These are phyloP conservation scores for Mythimna loreyi DNA, from an alignment of 2,888 invertebrate genomes.

Conservation along the genomic window DNA sequence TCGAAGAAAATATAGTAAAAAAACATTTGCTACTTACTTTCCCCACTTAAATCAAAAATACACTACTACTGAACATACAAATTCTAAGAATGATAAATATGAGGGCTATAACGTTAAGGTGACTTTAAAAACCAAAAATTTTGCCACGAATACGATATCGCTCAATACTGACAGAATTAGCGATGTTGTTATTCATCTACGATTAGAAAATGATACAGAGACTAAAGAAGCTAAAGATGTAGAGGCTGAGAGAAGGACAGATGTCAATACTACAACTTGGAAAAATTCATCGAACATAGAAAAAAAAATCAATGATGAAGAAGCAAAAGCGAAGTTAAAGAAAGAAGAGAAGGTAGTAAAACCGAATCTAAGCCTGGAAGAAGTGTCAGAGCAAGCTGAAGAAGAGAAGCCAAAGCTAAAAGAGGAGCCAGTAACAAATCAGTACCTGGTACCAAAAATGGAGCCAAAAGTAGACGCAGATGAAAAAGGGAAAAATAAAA, in stretches of 20 bases:
- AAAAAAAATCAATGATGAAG: background rate
- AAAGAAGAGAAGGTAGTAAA: background rate
- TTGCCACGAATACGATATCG: background rate
- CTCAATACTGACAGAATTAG: background rate
- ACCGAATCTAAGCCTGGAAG: too few species aligned
- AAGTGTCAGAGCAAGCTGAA: too few species aligned
- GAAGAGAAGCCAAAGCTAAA: too few species aligned
- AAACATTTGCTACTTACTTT: constrained; percentile 43
- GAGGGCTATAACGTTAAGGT: background rate
- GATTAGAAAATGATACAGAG: background rate
- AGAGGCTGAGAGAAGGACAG: background rate
- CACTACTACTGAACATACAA: background rate
- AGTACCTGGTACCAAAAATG: background rate
- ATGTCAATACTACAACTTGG: background rate
- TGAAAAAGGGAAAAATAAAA: background rate
- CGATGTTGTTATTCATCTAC: too few species aligned
- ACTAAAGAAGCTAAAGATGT: background rate
- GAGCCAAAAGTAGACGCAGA: too few species aligned
- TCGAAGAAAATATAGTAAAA: background rate
- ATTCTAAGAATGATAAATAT: constrained; percentile 1
- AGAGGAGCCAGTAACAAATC: background rate
- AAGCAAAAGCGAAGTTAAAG: background rate
- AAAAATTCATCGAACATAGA: background rate
- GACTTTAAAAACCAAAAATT: background rate
- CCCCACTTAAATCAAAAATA: constrained; percentile 18